Conservation (phyloP, 2,113 vertebrate species). For the Peromyscus maniculatus region DNA sequence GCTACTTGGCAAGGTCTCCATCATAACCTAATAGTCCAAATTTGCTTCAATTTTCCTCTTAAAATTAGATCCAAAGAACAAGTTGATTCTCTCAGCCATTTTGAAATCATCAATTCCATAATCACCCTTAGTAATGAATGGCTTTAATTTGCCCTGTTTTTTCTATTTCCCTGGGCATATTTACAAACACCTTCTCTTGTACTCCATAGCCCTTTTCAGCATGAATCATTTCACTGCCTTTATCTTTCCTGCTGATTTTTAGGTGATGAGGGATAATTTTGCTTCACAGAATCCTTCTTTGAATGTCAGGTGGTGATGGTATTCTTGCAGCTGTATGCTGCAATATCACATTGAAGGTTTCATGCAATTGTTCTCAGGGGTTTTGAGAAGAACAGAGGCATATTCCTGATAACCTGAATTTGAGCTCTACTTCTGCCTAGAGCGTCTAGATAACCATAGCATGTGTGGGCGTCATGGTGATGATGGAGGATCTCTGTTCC, state of each 20-base stretch:
- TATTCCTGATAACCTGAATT: neutral
- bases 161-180: neutral
- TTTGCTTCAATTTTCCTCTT: slow-evolving; percentile 72
- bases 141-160: neutral
- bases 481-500: neutral
- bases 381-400: slow-evolving; percentile 32
- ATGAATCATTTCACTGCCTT: neutral
- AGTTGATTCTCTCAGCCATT: slow-evolving; percentile 10
- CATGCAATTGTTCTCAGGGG: neutral
- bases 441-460: slow-evolving; percentile 49
- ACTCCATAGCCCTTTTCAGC: neutral
- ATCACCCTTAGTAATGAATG: neutral
- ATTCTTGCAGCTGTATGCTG: neutral
- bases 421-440: slow-evolving; percentile 30
- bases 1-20: slow-evolving; percentile 69
- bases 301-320: neutral
- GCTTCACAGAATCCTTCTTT: neutral
- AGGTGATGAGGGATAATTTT: slow-evolving; percentile 3
- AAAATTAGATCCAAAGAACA: slow-evolving; percentile 59
- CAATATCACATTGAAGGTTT: neutral
- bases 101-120: slow-evolving; percentile 47
- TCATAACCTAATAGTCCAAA: slow-evolving; percentile 58
- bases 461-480: neutral
- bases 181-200: slow-evolving; percentile 25
- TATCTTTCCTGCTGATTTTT: neutral